Conservation (phyloP, 1,140 invertebrate genomes). For the Sitophilus oryzae region DNA sequence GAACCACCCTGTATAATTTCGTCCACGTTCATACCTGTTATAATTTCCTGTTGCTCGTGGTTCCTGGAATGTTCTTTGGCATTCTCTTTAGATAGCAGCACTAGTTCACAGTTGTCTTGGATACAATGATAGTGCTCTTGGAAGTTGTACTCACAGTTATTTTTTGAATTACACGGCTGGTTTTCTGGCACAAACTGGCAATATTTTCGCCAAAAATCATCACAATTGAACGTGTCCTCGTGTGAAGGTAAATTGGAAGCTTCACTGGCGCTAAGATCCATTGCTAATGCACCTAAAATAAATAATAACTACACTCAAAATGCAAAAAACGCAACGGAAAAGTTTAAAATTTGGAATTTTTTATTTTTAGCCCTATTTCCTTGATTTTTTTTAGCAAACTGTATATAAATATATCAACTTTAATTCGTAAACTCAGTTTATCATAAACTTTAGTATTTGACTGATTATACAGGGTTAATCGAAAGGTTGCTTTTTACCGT, state of each 20-base stretch:
- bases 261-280: conserved; percentile 43
- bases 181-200: conserved; percentile 50
- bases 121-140: conserved; percentile 77
- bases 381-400: too few species aligned
- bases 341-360: too few species aligned
- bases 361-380: too few species aligned
- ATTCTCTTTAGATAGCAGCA: conserved; percentile 69
- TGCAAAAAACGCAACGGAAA: too few species aligned
- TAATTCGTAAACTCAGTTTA: too few species aligned
- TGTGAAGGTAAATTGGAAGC: conserved; percentile 31
- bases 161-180: conserved; percentile 47
- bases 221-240: conserved; percentile 36
- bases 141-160: conserved; percentile 63
- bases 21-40: too few species aligned
- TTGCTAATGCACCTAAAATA: conserved; percentile 34
- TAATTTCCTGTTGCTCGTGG: conserved; percentile 79
- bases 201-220: conserved; percentile 59
- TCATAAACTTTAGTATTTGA: too few species aligned
- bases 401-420: too few species aligned
- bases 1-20: too few species aligned
- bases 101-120: conserved; percentile 59
- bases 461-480: too few species aligned
- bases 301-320: too few species aligned
- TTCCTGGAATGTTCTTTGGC: conserved; percentile 79
- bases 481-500: too few species aligned